Base-by-base conservation (phyloP, 2,797 vertebrate genomes). In the Artibeus jamaicensis region DNA sequence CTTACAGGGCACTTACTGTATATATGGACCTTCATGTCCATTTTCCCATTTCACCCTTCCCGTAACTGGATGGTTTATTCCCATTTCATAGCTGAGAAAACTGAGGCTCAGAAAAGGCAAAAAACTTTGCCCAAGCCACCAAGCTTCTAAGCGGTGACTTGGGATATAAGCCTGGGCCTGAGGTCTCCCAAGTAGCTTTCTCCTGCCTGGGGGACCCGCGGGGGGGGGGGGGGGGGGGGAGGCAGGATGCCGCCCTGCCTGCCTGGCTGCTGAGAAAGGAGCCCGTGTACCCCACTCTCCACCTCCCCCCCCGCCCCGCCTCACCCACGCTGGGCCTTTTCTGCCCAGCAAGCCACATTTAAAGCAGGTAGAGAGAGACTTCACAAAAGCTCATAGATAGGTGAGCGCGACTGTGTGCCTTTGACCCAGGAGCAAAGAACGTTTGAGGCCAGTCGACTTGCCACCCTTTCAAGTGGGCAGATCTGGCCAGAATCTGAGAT, bases 391-490 rank as follows among this genome's bases (percentile, higher is more conserved):
- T 96, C 83, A 94, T 29, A 93, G 97, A 95, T 12, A 94, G 96
- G 81, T 57, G 81, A 91, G 83, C 0, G 0, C 32, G 91, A 94
- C 55, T 44, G 0, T 39, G 78, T 77, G 90, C 76, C 32, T 92
- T 97, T 96, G 86, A 96, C 97, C 96, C 62, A 79, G 92, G 85
- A 96, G 92, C 91, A 67, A 90, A 67, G 97, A 97, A 90, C 0
- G 11, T 91, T 88, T 92, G 71, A 86, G 94, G 94, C 93, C 86
- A 88, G 97, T 95, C 92, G n/a, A n/a, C n/a, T n/a, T 0, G 1
- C 84, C 12, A 77, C 94, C 95, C 97, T 97, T 98, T 97, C 91
- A 98, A 96, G 95, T 96, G 83, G 42, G 4, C 93, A 96, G 97
- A 90, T 94, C 97, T 96, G 97, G 96, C 96, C 74, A 96, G 97